These are phyloP conservation scores for Papilio helenus DNA, from an alignment of 1,140 invertebrate species.

Conservation along the genomic window DNA sequence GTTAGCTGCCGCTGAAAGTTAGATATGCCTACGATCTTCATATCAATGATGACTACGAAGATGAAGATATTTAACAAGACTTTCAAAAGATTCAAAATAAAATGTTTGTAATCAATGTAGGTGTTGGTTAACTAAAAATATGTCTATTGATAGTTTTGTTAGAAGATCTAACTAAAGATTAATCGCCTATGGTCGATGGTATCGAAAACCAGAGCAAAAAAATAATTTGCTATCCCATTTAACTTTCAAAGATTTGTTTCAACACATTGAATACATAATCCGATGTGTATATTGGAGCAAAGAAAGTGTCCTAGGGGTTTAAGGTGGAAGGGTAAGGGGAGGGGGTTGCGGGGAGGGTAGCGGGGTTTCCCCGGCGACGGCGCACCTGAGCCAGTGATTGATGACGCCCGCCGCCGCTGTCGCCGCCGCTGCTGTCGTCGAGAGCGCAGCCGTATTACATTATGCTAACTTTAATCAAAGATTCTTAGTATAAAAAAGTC, in stretches of 20 bases:
- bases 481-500: slow-evolving; percentile 5
- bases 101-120: no score
- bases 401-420: slow-evolving; percentile 68
- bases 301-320: background rate
- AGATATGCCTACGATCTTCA: no score
- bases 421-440: slow-evolving; percentile 61
- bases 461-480: slow-evolving; percentile 13
- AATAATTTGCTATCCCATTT: background rate
- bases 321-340: slow-evolving; percentile 8
- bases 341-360: background rate
- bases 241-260: background rate
- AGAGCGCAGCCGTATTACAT: slow-evolving; percentile 60
- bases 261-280: background rate
- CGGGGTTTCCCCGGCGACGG: slow-evolving; percentile 36
- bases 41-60: no score
- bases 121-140: background rate
- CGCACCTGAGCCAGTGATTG: slow-evolving; percentile 73
- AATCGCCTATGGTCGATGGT: no score
- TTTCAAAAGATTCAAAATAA: no score
- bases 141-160: background rate
- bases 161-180: background rate
- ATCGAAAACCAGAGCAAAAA: no score
- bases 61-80: background rate
- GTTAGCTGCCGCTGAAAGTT: background rate
- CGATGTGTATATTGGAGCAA: background rate